phyloP scores from a whole-genome alignment of 2,888 invertebrate genomes.

The Emmelina monodactyla region DNA sequence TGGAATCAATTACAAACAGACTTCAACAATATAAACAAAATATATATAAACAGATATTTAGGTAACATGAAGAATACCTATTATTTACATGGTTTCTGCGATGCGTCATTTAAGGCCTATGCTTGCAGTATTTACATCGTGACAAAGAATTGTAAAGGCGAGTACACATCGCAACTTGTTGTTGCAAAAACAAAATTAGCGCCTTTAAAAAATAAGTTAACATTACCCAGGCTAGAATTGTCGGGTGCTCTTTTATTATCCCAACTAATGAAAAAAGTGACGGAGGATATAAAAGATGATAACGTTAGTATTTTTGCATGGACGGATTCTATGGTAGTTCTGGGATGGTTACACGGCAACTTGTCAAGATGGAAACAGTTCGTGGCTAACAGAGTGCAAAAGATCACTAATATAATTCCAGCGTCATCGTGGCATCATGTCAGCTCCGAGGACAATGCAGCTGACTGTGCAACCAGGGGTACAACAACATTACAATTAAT shows the following conservation, averaged over 20 bases:
- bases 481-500: background rate
- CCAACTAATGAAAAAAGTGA: background rate
- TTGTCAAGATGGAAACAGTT: constrained; percentile 7
- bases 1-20: constrained; percentile 9
- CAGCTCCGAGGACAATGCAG: constrained; percentile 13
- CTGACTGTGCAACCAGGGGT: constrained; percentile 12
- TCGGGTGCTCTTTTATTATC: constrained; percentile 2
- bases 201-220: background rate
- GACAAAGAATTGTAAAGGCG: background rate
- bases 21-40: constrained; percentile 2
- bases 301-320: constrained; percentile 7
- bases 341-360: constrained; percentile 13
- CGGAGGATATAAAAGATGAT: background rate
- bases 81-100: constrained; percentile 10
- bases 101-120: constrained; percentile 2
- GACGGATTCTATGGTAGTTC: constrained; percentile 10
- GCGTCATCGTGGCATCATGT: constrained; percentile 13
- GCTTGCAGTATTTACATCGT: constrained; percentile 6
- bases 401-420: constrained; percentile 10
- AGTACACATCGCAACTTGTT: background rate
- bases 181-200: constrained; percentile 1
- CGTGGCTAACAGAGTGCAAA: constrained; percentile 9
- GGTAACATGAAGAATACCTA: constrained; percentile 4
- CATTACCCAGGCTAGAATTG: background rate
- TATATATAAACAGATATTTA: constrained; percentile 6